These are phyloP conservation scores for Echinops telfairi DNA, from an alignment of 2,113 vertebrate genomes.

Conservation along the genomic window DNA sequence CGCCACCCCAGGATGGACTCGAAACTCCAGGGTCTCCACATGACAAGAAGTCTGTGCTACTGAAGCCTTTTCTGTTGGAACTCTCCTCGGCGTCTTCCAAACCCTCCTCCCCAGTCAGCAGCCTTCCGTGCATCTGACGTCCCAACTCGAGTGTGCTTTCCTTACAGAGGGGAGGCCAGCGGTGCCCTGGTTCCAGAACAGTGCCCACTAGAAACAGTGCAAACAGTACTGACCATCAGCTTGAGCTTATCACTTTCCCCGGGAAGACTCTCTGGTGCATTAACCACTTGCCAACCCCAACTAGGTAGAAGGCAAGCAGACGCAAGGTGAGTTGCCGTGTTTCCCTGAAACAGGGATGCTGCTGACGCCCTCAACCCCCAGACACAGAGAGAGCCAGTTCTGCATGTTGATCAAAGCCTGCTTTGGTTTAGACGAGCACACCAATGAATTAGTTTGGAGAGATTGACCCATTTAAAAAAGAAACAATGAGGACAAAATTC, in stretches of 20 bases:
- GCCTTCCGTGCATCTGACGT: not conserved
- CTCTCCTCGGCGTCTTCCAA: not conserved
- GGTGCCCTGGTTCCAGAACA: conserved; percentile 26
- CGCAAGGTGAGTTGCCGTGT: not conserved
- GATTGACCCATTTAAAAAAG: no score
- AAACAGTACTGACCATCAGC: not conserved
- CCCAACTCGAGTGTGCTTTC: not conserved
- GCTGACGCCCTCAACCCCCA: not conserved
- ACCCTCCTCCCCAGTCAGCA: not conserved
- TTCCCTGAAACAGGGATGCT: not conserved
- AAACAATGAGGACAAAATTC: not conserved
- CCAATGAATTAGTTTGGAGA: no score
- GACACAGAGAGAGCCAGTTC: no score
- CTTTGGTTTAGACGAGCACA: no score
- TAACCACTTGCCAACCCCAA: not conserved
- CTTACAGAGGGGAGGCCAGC: not conserved
- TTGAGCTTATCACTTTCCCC: not conserved
- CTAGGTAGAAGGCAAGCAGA: not conserved
- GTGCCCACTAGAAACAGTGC: not conserved
- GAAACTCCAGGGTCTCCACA: not conserved
- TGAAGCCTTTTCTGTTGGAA: not conserved
- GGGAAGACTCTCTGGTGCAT: not conserved
- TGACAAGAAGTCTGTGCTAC: not conserved
- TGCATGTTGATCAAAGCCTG: no score
- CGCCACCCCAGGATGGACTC: not conserved